These are phyloP conservation scores for Simalia tracyae DNA, from an alignment of 2,797 vertebrate genomes.

Conservation along the genomic window DNA sequence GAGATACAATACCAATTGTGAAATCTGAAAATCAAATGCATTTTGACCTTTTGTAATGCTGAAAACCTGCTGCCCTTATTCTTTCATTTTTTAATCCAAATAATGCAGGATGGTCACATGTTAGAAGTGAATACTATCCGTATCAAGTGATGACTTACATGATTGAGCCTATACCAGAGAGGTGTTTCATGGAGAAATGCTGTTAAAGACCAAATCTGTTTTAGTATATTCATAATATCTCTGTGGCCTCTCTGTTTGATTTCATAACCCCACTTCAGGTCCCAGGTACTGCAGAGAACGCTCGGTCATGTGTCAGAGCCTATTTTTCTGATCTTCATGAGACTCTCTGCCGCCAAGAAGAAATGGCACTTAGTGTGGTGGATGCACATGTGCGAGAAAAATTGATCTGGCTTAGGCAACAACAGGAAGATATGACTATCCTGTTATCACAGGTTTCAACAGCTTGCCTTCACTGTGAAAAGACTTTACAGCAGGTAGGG, in stretches of 20 bases:
- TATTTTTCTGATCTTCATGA: slow-evolving; percentile 98
- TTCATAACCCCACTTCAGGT: slow-evolving; percentile 74
- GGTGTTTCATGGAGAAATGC: background rate
- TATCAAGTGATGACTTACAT: background rate
- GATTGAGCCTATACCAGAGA: background rate
- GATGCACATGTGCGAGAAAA: slow-evolving; percentile 95
- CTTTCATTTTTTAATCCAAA: background rate
- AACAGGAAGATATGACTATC: slow-evolving; percentile 99
- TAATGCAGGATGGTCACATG: background rate
- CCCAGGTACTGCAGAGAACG: slow-evolving; percentile 94
- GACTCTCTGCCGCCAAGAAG: slow-evolving; percentile 96
- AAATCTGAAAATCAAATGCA: background rate
- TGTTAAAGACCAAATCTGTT: slow-evolving; percentile 16
- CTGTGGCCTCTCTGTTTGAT: background rate
- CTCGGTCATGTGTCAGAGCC: slow-evolving; percentile 92
- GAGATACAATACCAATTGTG: background rate
- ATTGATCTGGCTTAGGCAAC: slow-evolving; percentile 96
- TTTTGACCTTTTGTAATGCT: background rate
- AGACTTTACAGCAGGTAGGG: slow-evolving; percentile 93
- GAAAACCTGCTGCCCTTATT: background rate
- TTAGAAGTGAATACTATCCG: background rate
- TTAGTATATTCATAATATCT: background rate
- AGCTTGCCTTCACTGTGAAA: slow-evolving; percentile 97
- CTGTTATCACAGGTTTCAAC: slow-evolving; percentile 96
- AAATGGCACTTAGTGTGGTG: slow-evolving; percentile 98